phyloP scores from a whole-genome alignment of 2,113 vertebrate genomes.

The Ia io region DNA sequence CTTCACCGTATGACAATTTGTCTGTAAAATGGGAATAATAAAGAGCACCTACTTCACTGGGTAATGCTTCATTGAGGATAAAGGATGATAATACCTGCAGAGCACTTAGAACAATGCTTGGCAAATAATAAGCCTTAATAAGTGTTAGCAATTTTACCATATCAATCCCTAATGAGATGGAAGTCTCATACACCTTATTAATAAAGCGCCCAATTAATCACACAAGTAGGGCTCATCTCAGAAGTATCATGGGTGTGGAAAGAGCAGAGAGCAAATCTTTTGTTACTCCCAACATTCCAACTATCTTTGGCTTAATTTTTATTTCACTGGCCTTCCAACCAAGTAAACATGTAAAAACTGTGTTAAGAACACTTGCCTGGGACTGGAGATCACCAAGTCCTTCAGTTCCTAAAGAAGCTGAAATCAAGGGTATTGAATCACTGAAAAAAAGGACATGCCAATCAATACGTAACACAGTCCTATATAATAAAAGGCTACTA shows the following conservation, averaged over 20 bases:
- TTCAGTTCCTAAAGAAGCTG: neutral
- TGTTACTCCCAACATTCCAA: neutral
- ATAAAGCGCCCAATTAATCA: neutral
- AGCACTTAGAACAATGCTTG: neutral
- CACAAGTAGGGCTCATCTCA: neutral
- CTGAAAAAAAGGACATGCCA: neutral
- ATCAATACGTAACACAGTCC: neutral
- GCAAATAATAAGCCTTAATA: neutral
- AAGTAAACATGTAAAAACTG: slow-evolving; percentile 17
- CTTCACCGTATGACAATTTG: neutral
- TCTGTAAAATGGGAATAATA: neutral
- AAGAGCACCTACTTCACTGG: neutral
- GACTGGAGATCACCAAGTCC: neutral
- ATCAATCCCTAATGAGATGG: neutral
- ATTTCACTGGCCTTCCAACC: neutral
- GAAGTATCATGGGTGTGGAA: neutral
- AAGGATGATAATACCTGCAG: neutral
- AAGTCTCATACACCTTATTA: neutral
- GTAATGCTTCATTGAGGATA: neutral
- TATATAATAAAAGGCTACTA: no score
- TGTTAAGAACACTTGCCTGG: neutral
- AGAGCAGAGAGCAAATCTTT: neutral
- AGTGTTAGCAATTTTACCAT: neutral
- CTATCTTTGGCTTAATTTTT: neutral
- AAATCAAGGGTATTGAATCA: neutral